Conservation (phyloP, 2,888 invertebrate species). For the Chydorus sphaericus region DNA sequence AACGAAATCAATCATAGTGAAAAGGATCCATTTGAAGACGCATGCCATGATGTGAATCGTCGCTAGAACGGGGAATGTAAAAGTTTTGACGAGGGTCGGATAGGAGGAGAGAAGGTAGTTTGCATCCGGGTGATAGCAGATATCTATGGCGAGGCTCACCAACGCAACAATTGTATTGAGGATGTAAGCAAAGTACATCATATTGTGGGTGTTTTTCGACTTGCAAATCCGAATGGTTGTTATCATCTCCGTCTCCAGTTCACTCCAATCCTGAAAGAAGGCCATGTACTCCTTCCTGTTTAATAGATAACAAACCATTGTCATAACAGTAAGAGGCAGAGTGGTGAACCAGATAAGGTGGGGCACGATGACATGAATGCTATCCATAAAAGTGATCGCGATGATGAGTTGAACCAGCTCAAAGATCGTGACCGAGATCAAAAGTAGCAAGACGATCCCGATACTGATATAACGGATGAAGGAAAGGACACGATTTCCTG, state of each 20-base stretch:
- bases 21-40: too few species aligned
- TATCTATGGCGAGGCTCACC: background rate
- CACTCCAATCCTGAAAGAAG: background rate
- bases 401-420: background rate
- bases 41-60: too few species aligned
- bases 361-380: background rate
- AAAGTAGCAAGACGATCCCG: background rate
- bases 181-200: background rate
- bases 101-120: background rate
- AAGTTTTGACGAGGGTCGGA: background rate
- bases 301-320: background rate
- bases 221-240: background rate
- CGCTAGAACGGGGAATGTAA: background rate
- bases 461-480: background rate
- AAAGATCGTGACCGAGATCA: background rate
- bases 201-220: background rate
- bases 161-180: too few species aligned
- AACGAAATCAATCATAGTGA: background rate
- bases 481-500: background rate
- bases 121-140: background rate
- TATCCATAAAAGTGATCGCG: background rate
- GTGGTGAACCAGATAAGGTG: background rate
- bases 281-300: background rate
- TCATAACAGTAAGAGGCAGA: background rate
- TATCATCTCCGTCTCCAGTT: background rate